Percentiles rank a stretch among this genome's conserved stretches.
phyloP scores from a whole-genome alignment of 1,140 invertebrate genomes.

The Branchinecta lynchi region DNA sequence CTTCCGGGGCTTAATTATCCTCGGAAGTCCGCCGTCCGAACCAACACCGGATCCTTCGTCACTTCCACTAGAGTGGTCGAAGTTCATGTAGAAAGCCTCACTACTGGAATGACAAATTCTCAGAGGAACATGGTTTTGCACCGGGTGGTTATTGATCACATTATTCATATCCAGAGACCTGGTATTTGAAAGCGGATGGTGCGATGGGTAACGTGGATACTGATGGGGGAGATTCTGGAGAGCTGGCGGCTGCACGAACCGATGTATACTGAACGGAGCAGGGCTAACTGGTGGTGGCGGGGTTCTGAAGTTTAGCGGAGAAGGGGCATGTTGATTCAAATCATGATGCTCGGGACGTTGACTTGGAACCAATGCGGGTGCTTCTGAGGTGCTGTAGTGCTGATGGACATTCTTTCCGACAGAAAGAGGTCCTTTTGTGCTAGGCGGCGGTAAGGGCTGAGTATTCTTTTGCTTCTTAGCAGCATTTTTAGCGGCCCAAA shows the following conservation, averaged over 20 bases:
- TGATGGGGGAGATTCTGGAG: not conserved
- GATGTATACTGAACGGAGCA: conserved; percentile 13
- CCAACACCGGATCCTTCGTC: conserved; percentile 54
- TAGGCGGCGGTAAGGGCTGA: not conserved
- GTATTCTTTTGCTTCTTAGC: conserved; percentile 6
- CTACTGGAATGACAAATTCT: not conserved
- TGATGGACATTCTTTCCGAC: conserved; percentile 15
- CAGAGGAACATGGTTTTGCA: not conserved
- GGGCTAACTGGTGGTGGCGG: conserved; percentile 15
- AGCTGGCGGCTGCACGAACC: conserved; percentile 13
- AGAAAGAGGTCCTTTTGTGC: conserved; percentile 11
- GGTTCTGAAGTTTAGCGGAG: not conserved
- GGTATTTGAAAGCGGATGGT: not conserved
- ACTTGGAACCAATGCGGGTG: conserved; percentile 6
- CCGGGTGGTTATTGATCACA: not conserved
- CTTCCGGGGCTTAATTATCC: conserved; percentile 74
- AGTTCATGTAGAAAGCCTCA: not conserved
- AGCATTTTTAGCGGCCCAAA: conserved; percentile 22
- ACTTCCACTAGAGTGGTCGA: conserved; percentile 29
- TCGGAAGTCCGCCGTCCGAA: conserved; percentile 59
- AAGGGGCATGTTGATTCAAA: not conserved
- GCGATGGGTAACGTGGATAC: not conserved
- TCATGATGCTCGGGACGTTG: conserved; percentile 31
- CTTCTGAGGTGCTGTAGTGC: not conserved
- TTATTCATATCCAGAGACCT: not conserved